Evolutionary conservation across 1,140 invertebrate genomes (phyloP).

Genomic region (Bactericera cockerelli): DNA sequence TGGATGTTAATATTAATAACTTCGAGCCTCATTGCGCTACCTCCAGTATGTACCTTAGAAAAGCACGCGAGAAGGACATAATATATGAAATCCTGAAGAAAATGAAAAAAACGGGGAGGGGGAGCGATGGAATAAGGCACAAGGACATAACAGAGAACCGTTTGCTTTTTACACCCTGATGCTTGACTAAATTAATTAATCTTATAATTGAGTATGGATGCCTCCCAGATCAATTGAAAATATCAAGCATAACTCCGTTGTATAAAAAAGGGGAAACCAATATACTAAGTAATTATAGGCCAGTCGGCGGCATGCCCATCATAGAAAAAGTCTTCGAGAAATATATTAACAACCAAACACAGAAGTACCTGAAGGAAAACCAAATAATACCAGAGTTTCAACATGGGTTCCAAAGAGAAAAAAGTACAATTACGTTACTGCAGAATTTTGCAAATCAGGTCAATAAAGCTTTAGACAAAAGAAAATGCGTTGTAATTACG

Average conservation of each 20-base stretch:
- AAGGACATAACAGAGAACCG: too few species aligned
- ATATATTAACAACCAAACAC: background rate
- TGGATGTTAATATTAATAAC: too few species aligned
- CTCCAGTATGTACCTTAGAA: too few species aligned
- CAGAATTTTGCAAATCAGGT: background rate
- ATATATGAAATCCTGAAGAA: too few species aligned
- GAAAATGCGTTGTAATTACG: background rate
- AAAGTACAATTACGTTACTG: background rate
- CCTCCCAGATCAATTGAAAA: background rate
- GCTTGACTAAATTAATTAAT: too few species aligned
- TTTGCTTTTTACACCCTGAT: too few species aligned
- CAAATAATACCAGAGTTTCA: background rate
- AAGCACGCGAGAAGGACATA: too few species aligned
- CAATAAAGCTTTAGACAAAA: background rate
- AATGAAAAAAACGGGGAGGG: too few species aligned
- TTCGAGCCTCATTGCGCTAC: too few species aligned
- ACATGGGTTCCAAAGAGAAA: constrained; percentile 1
- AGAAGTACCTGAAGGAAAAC: background rate
- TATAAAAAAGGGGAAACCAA: constrained; percentile 1
- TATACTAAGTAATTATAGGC: background rate
- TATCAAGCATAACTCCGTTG: background rate
- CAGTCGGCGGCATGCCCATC: background rate
- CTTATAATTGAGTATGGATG: too few species aligned
- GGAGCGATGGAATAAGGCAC: too few species aligned
- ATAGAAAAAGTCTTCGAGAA: background rate